These are phyloP conservation scores for Brachyhypopomus occidentalis DNA, from an alignment of 2,113 vertebrate species.

Conservation along the genomic window DNA sequence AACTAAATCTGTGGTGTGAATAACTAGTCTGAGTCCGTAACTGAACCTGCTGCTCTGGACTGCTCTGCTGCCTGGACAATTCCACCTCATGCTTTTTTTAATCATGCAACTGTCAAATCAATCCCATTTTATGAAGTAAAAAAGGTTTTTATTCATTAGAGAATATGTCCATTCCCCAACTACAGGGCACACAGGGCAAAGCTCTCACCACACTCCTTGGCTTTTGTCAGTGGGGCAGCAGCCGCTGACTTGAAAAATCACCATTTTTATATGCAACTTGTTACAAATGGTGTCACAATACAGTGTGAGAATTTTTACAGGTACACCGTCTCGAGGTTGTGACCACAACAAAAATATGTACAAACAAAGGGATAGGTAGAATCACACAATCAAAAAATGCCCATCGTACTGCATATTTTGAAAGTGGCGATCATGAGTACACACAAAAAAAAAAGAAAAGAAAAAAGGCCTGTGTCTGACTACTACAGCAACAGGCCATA, in stretches of 20 bases:
- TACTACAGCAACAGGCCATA: not conserved
- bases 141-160: constrained; percentile 17
- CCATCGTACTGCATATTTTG: not conserved
- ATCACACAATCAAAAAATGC: not conserved
- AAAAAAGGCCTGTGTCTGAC: not conserved
- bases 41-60: too few relatives aligned
- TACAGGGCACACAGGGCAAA: not conserved
- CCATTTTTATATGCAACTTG: not conserved
- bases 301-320: not conserved
- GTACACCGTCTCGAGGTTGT: not conserved
- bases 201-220: too few relatives aligned
- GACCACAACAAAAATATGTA: constrained; percentile 20
- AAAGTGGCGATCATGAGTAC: too few relatives aligned
- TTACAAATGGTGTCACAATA: not conserved
- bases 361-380: constrained; percentile 10
- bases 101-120: not conserved
- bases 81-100: too few relatives aligned
- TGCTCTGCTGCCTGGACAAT: too few relatives aligned
- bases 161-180: not conserved
- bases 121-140: not conserved
- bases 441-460: not conserved
- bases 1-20: too few relatives aligned
- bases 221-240: too few relatives aligned
- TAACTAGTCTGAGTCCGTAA: too few relatives aligned
- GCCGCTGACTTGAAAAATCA: too few relatives aligned